These are phyloP conservation scores for Sisyra terminalis DNA, from an alignment of 2,888 invertebrate genomes.

Conservation along the genomic window DNA sequence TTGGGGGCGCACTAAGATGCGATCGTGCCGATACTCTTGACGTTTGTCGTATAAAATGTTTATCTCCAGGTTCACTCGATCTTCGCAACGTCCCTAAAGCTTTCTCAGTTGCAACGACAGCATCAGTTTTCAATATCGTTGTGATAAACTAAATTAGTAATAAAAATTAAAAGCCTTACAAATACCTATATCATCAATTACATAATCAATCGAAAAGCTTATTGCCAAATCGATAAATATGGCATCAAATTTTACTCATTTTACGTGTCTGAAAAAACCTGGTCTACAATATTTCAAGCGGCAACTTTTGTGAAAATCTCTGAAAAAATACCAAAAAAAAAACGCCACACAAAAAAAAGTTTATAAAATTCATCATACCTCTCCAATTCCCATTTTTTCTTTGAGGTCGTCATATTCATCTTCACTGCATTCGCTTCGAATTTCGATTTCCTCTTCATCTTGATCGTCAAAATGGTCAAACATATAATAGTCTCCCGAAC, in stretches of 20 bases:
- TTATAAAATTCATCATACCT: slow-evolving; percentile 5
- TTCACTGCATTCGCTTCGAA: no score
- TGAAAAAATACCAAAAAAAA: slow-evolving; percentile 3
- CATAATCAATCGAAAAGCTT: neutral
- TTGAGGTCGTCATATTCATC: no score
- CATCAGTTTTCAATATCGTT: slow-evolving; percentile 13
- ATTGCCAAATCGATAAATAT: neutral
- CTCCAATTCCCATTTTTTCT: neutral
- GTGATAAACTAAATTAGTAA: slow-evolving; percentile 8
- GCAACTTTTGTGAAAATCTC: neutral
- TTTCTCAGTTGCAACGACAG: slow-evolving; percentile 15
- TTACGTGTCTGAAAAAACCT: no score
- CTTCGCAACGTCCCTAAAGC: neutral
- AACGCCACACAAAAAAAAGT: neutral
- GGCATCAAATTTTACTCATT: no score
- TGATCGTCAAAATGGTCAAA: slow-evolving; percentile 87
- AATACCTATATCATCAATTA: neutral
- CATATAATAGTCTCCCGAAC: slow-evolving; percentile 99
- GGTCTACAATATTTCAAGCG: neutral
- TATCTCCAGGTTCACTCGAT: slow-evolving; percentile 15
- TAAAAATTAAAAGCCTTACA: neutral
- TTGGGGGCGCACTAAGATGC: slow-evolving; percentile 27
- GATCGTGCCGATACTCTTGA: slow-evolving; percentile 26
- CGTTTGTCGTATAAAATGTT: slow-evolving; percentile 28
- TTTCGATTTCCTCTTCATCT: slow-evolving; percentile 42